Conservation (phyloP, 1,140 invertebrate species). For the Drosophila mojavensis region DNA sequence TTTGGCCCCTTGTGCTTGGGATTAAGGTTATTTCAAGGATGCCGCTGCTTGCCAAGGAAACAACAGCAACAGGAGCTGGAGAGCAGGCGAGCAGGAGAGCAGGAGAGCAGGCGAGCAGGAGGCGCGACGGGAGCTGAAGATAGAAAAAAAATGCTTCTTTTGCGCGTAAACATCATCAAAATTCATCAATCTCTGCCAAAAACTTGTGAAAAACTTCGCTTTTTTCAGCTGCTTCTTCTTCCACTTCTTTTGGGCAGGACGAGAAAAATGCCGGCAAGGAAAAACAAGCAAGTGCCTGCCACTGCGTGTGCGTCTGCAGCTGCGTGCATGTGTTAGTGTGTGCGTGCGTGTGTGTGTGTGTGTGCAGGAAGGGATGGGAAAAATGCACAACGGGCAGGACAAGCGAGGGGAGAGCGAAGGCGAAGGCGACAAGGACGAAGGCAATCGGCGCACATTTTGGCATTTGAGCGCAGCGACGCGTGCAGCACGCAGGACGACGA, state of each 20-base stretch:
- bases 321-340: neutral
- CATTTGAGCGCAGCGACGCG: conserved; percentile 73
- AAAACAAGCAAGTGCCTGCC: conserved; percentile 40
- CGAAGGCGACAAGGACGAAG: conserved; percentile 9
- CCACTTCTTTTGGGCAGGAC: neutral
- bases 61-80: conserved; percentile 30
- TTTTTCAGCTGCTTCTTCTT: neutral
- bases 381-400: conserved; percentile 15
- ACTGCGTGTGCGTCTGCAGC: conserved; percentile 22
- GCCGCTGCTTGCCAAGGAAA: conserved; percentile 37
- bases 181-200: conserved; percentile 84
- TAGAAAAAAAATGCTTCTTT: conserved; percentile 66
- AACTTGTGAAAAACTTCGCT: conserved; percentile 74
- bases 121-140: neutral
- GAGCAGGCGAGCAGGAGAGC: neutral
- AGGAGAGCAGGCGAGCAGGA: too few species aligned
- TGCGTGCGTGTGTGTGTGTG: conserved; percentile 28
- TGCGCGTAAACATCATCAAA: conserved; percentile 82
- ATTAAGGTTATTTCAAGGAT: conserved; percentile 84
- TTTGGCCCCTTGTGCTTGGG: conserved; percentile 74
- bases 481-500: conserved; percentile 65
- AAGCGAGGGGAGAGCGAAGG: neutral
- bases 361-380: conserved; percentile 38
- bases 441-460: conserved; percentile 62
- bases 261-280: conserved; percentile 15